These are phyloP conservation scores for Drosophila aff. DNA, from an alignment of 1,140 invertebrate species.

Conservation along the genomic window DNA sequence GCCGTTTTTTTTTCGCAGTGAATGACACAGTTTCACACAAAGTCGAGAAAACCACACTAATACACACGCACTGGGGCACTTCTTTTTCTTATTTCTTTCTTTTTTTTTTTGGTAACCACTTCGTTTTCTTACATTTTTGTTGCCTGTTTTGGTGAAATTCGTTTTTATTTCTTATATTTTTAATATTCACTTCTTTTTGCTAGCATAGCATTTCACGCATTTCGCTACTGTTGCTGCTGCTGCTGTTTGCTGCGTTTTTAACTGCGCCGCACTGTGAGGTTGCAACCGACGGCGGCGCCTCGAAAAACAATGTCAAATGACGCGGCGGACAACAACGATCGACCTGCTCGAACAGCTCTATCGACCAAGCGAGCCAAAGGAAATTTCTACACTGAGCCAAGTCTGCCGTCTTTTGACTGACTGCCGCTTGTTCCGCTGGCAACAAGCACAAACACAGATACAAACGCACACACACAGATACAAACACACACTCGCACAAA, in stretches of 20 bases:
- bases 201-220: conserved; percentile 20
- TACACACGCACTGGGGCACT: conserved; percentile 35
- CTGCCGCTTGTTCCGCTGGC: conserved; percentile 38
- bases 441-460: conserved; percentile 15
- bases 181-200: conserved; percentile 31
- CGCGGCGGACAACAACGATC: conserved; percentile 44
- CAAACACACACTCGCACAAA: conserved; percentile 29
- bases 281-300: conserved; percentile 56
- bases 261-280: conserved; percentile 32
- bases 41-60: conserved; percentile 30
- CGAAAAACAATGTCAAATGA: conserved; percentile 51
- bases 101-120: not conserved
- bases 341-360: conserved; percentile 48
- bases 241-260: conserved; percentile 22
- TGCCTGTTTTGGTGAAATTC: conserved; percentile 14
- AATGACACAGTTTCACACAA: conserved; percentile 77
- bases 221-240: conserved; percentile 19
- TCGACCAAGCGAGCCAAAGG: conserved; percentile 71
- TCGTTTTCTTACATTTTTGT: conserved; percentile 14
- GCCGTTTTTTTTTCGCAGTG: conserved; percentile 67
- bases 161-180: conserved; percentile 3
- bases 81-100: conserved; percentile 16
- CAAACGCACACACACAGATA: conserved; percentile 22
- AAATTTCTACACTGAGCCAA: conserved; percentile 75
- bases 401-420: conserved; percentile 63